These are phyloP conservation scores for Drosophila merina DNA, from an alignment of 2,888 invertebrate species.

Conservation along the genomic window DNA sequence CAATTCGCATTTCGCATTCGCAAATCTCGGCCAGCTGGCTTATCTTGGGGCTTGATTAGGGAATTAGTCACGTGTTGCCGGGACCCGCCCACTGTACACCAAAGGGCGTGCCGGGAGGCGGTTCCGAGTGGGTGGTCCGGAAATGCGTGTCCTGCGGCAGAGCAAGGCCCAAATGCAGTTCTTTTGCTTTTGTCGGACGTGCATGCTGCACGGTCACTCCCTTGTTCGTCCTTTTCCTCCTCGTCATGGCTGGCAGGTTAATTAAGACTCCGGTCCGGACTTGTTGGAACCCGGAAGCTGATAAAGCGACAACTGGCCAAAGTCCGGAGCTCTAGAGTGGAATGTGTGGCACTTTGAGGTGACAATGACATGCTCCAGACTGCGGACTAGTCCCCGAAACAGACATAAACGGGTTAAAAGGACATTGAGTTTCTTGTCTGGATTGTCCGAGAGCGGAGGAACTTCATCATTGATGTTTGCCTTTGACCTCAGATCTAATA, in stretches of 20 bases:
- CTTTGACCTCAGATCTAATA: not conserved
- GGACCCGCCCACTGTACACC: not conserved
- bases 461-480: not conserved
- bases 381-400: not conserved
- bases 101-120: not conserved
- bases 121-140: conserved; percentile 1
- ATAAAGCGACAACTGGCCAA: conserved; percentile 5
- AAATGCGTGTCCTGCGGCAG: conserved; percentile 22
- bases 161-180: conserved; percentile 11
- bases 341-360: not conserved
- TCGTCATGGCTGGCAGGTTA: conserved; percentile 19
- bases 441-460: not conserved
- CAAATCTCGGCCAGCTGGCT: conserved; percentile 19
- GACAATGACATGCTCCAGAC: conserved; percentile 1
- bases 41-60: conserved; percentile 34
- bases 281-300: conserved; percentile 12
- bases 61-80: conserved; percentile 22
- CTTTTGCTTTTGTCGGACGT: conserved; percentile 3
- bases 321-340: not conserved
- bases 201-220: conserved; percentile 23
- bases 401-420: not conserved
- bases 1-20: not conserved
- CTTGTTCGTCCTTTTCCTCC: not conserved
- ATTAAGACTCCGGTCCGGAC: conserved; percentile 18
- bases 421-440: not conserved